These are phyloP conservation scores for Zootermopsis nevadensis DNA, from an alignment of 2,888 invertebrate genomes.

Conservation along the genomic window DNA sequence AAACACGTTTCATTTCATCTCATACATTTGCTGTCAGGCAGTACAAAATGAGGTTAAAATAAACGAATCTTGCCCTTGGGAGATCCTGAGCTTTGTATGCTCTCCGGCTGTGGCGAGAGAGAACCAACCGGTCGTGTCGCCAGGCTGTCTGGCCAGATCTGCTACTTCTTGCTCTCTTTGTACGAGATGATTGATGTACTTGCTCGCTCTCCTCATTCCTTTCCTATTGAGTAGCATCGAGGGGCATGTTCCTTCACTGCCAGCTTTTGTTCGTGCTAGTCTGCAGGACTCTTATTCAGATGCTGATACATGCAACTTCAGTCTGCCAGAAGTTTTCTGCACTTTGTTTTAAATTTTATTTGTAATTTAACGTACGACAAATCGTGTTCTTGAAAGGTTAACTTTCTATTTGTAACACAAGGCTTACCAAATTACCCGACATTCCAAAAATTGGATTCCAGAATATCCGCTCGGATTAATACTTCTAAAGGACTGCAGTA, in stretches of 20 bases:
- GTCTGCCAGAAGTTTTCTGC: not conserved
- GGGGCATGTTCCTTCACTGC: not conserved
- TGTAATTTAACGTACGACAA: too few relatives aligned
- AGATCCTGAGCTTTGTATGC: not conserved
- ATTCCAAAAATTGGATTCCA: too few relatives aligned
- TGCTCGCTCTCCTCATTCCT: not conserved
- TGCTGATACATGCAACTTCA: not conserved
- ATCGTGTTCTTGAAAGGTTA: too few relatives aligned
- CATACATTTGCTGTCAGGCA: not conserved
- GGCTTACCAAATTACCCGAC: too few relatives aligned
- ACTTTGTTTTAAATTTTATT: not conserved
- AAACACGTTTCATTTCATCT: not conserved
- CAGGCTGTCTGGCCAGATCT: conserved; percentile 25
- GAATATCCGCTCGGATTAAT: too few relatives aligned
- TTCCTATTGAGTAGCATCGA: not conserved
- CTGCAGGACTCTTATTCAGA: not conserved
- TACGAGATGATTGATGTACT: conserved; percentile 20
- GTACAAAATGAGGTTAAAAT: not conserved
- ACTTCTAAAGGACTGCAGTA: too few relatives aligned
- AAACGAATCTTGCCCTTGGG: conserved; percentile 4
- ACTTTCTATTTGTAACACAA: too few relatives aligned
- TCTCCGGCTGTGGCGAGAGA: not conserved
- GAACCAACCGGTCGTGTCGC: not conserved
- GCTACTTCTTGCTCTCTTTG: conserved; percentile 8
- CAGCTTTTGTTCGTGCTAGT: not conserved